Conservation (phyloP, 2,888 invertebrate genomes). For the Ormyrus rosae region DNA sequence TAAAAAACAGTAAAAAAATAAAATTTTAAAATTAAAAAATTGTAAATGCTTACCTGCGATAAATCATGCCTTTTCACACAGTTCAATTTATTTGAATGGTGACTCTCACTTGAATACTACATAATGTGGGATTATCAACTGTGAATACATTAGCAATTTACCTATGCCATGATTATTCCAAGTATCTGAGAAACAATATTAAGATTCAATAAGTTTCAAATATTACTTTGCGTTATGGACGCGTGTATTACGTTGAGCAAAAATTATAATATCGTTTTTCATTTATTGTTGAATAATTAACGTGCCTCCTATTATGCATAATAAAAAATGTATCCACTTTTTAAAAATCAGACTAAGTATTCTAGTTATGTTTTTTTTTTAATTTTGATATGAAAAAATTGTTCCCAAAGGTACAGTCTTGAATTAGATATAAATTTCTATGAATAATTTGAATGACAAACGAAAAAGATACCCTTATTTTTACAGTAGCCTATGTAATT, state of each 20-base stretch:
- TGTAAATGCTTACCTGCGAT: constrained; percentile 33
- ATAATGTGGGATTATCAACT: constrained; percentile 13
- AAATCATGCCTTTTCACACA: constrained; percentile 30
- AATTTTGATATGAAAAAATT: constrained; percentile 61
- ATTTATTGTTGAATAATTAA: constrained; percentile 1
- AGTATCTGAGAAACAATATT: constrained; percentile 17
- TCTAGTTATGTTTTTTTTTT: neutral
- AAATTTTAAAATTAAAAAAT: constrained; percentile 36
- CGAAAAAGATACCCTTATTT: constrained; percentile 60
- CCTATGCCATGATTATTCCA: constrained; percentile 10
- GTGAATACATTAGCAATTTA: constrained; percentile 8
- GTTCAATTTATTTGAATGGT: constrained; percentile 22
- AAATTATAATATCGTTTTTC: neutral
- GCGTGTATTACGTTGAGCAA: neutral
- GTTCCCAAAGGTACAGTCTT: constrained; percentile 65
- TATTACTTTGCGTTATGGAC: neutral
- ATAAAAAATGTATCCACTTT: constrained; percentile 12
- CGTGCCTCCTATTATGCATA: neutral
- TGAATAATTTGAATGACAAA: constrained; percentile 50
- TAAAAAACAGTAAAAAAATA: constrained; percentile 35
- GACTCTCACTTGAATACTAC: constrained; percentile 6
- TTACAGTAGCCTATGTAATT: constrained; percentile 40
- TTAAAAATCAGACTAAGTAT: constrained; percentile 13
- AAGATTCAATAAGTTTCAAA: neutral
- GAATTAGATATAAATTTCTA: constrained; percentile 62